Percentiles rank a stretch among this genome's conserved stretches.
phyloP scores from a whole-genome alignment of 2,888 invertebrate species.

The Tricholauxania praeusta region DNA sequence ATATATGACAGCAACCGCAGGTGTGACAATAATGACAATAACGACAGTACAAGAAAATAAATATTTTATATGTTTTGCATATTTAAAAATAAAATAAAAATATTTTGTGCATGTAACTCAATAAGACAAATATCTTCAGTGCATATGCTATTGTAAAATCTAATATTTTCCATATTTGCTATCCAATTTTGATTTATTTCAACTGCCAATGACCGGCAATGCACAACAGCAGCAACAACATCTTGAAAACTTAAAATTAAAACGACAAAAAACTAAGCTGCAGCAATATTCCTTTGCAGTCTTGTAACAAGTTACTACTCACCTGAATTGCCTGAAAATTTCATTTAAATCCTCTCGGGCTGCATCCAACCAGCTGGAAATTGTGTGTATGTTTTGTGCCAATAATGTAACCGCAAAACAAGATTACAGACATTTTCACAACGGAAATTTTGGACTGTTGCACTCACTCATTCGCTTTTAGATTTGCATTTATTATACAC shows the following conservation, averaged over 20 bases:
- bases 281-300: background rate
- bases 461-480: background rate
- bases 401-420: constrained; percentile 22
- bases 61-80: too few relatives aligned
- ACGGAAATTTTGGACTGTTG: background rate
- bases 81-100: too few relatives aligned
- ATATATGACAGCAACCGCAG: too few relatives aligned
- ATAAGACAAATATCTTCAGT: too few relatives aligned
- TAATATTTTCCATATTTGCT: background rate
- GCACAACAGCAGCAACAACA: constrained; percentile 1
- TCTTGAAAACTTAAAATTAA: background rate
- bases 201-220: constrained; percentile 23
- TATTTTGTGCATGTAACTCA: too few relatives aligned
- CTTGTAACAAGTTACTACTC: background rate
- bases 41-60: too few relatives aligned
- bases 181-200: constrained; percentile 35
- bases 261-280: background rate
- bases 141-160: too few relatives aligned
- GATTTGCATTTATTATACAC: too few relatives aligned
- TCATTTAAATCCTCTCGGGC: background rate
- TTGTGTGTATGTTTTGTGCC: background rate
- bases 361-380: background rate
- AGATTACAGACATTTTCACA: constrained; percentile 28
- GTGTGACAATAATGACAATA: too few relatives aligned
- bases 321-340: constrained; percentile 7